These are phyloP conservation scores for Meloidogyne exigua DNA, from an alignment of 1,140 invertebrate species.

Conservation along the genomic window DNA sequence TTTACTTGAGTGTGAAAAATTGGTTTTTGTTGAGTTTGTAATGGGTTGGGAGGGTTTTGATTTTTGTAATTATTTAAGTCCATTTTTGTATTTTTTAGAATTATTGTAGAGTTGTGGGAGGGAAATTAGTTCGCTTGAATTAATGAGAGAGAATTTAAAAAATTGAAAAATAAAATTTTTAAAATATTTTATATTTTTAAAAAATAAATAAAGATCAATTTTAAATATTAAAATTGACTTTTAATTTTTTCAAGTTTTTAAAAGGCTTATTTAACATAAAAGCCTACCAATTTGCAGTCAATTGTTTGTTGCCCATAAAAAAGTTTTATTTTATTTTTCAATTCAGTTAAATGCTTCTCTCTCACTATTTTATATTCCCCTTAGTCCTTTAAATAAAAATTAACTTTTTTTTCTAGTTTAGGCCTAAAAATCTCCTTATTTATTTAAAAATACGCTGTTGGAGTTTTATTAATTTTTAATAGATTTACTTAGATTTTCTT, in stretches of 20 bases:
- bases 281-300: not conserved
- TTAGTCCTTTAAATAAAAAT: no score
- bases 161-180: no score
- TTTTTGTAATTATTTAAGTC: not conserved
- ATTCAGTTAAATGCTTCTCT: not conserved
- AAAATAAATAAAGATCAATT: not conserved
- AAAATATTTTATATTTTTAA: no score
- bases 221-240: not conserved
- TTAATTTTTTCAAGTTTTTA: not conserved
- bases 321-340: not conserved
- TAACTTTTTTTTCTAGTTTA: not conserved
- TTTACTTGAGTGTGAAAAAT: conserved; percentile 18
- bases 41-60: not conserved
- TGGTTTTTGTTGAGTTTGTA: not conserved
- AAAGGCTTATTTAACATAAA: not conserved
- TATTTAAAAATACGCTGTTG: not conserved
- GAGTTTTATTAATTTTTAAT: not conserved
- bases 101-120: not conserved
- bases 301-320: not conserved
- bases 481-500: not conserved
- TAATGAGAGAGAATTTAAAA: no score
- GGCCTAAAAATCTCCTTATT: not conserved
- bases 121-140: no score
- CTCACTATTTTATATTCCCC: not conserved
- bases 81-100: not conserved